These are phyloP conservation scores for Emmelina monodactyla DNA, from an alignment of 2,888 invertebrate genomes.

Conservation along the genomic window DNA sequence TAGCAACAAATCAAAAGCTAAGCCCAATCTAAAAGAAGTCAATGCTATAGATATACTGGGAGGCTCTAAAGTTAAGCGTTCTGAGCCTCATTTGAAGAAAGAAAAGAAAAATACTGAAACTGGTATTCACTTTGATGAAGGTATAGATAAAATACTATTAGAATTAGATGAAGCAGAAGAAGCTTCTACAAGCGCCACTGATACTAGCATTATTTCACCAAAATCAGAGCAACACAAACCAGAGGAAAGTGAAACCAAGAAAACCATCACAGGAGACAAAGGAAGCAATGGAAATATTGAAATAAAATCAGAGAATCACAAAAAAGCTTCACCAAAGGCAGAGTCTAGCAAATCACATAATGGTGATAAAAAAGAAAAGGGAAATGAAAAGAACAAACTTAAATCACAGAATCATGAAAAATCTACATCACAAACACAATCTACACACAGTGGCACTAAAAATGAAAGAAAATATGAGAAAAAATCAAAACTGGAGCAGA, in stretches of 20 bases:
- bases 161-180: constrained; percentile 68
- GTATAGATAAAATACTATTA: constrained; percentile 73
- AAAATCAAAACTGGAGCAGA: not conserved
- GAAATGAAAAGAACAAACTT: too few relatives aligned
- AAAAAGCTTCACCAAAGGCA: not conserved
- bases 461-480: not conserved
- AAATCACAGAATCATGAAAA: not conserved
- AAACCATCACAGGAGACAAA: too few relatives aligned
- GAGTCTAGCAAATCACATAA: too few relatives aligned
- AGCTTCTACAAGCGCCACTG: not conserved
- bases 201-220: not conserved
- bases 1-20: constrained; percentile 20
- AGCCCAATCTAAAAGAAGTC: constrained; percentile 33
- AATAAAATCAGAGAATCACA: not conserved
- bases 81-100: constrained; percentile 53
- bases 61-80: constrained; percentile 65
- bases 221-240: not conserved
- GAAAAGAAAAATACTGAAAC: constrained; percentile 47
- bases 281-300: too few relatives aligned
- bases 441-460: too few relatives aligned
- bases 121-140: constrained; percentile 72
- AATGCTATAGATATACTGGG: constrained; percentile 69
- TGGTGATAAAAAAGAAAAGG: too few relatives aligned
- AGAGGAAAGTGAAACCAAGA: not conserved
- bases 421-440: not conserved